Conservation (phyloP, 2,797 vertebrate species). For the Centropyge bicolor region DNA sequence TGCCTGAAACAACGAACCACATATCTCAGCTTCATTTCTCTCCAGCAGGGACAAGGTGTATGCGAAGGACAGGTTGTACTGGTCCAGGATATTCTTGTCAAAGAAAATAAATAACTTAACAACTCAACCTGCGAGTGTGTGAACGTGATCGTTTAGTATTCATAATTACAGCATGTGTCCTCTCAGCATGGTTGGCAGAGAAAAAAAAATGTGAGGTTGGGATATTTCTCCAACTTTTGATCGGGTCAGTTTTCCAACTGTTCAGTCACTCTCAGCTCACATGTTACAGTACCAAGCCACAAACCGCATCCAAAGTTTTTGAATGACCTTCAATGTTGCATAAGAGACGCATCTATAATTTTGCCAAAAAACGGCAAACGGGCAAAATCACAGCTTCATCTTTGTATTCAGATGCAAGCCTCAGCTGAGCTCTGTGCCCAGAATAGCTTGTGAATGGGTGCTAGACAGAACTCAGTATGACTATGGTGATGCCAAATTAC, state of each 20-base stretch:
- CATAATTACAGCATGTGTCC: background rate
- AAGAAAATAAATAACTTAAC: background rate
- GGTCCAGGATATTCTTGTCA: background rate
- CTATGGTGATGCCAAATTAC: conserved; percentile 73
- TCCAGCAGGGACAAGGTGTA: conserved; percentile 60
- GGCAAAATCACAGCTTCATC: conserved; percentile 48
- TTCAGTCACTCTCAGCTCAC: background rate
- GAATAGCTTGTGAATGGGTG: conserved; percentile 58
- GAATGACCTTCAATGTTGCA: conserved; percentile 40
- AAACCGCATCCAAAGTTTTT: conserved; percentile 19
- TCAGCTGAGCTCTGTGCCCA: conserved; percentile 39
- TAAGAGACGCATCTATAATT: conserved; percentile 25
- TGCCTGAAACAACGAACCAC: conserved; percentile 55
- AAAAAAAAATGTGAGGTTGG: background rate
- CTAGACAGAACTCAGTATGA: conserved; percentile 42
- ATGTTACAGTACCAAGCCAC: background rate
- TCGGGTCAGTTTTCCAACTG: too few species aligned
- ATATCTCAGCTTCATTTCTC: conserved; percentile 59
- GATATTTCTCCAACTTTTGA: background rate
- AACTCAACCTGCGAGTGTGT: background rate
- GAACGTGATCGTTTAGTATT: background rate
- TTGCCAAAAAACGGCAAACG: conserved; percentile 43
- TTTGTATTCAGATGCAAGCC: conserved; percentile 62
- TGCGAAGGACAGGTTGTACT: conserved; percentile 42
- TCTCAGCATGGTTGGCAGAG: background rate